A percentile compares a stretch with the other conserved stretches of the same genome.
phyloP scores from a whole-genome alignment of 2,797 vertebrate species.

The Bovichtus diacanthus region DNA sequence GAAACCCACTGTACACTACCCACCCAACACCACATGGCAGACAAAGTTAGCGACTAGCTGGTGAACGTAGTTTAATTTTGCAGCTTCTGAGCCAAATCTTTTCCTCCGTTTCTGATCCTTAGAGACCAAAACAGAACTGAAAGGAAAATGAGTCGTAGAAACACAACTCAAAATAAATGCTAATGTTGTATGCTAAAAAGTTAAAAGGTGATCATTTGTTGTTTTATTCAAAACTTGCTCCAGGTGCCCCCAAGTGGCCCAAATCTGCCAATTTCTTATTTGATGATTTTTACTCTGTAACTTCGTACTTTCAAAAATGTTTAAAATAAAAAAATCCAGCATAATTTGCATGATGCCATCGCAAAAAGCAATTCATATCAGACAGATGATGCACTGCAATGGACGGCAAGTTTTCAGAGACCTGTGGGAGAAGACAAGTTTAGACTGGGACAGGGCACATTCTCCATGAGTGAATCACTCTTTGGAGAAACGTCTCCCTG shows the following conservation, averaged over 20 bases:
- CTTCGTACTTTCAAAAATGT: not conserved
- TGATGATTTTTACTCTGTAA: not conserved
- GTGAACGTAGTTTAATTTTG: not conserved
- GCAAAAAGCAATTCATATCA: conserved; percentile 1
- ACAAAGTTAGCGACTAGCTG: not conserved
- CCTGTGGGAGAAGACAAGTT: conserved; percentile 61
- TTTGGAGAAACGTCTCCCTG: conserved; percentile 34
- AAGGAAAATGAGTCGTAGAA: not conserved
- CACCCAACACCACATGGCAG: not conserved
- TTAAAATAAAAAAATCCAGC: not conserved
- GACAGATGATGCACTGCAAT: not conserved
- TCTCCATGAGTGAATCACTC: conserved; percentile 71
- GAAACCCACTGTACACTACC: not conserved
- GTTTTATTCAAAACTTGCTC: not conserved
- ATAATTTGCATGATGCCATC: not conserved
- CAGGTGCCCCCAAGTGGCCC: not conserved
- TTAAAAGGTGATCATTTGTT: not conserved
- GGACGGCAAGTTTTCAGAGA: conserved; percentile 35
- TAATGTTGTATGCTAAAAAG: not conserved
- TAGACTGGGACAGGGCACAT: conserved; percentile 60
- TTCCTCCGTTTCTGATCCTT: not conserved
- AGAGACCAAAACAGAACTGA: not conserved
- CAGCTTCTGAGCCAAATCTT: not conserved
- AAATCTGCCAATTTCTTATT: not conserved
- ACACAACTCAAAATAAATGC: not conserved